Evolutionary conservation across 2,888 invertebrate genomes (phyloP).

Genomic region (Bimastos eiseni): DNA sequence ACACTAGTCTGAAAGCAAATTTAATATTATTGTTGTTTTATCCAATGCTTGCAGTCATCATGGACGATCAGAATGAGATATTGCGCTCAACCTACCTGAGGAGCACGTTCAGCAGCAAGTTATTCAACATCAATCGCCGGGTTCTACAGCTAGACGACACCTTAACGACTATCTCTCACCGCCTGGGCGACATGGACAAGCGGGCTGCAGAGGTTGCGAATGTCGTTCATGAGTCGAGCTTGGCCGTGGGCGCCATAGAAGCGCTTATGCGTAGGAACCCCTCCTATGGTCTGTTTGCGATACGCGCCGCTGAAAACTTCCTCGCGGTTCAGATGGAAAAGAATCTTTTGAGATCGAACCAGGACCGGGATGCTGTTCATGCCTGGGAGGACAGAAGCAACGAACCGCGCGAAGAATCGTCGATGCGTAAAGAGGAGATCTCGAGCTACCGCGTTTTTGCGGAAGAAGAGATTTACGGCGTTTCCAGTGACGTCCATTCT

Average conservation of each 20-base stretch:
- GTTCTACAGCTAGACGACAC: conserved; percentile 6
- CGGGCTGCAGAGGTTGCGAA: background rate
- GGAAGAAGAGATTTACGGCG: background rate
- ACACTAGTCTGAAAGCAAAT: background rate
- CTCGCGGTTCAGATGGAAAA: background rate
- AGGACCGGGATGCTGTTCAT: background rate
- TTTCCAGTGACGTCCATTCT: background rate
- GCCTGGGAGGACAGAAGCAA: background rate
- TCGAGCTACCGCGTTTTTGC: background rate
- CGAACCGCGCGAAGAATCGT: no score
- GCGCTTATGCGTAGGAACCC: background rate
- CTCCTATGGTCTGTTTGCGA: background rate
- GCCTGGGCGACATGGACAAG: background rate
- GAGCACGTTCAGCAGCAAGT: background rate
- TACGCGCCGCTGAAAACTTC: background rate
- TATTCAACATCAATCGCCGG: background rate
- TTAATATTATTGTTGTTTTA: background rate
- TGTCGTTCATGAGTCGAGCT: background rate
- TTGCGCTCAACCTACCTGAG: background rate
- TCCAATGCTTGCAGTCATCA: background rate
- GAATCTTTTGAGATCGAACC: background rate
- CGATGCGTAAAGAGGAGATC: background rate
- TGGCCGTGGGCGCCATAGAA: background rate
- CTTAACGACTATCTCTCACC: background rate
- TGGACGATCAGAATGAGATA: background rate